These are phyloP conservation scores for Probosciger aterrimus DNA, from an alignment of 2,113 vertebrate genomes.

Conservation along the genomic window DNA sequence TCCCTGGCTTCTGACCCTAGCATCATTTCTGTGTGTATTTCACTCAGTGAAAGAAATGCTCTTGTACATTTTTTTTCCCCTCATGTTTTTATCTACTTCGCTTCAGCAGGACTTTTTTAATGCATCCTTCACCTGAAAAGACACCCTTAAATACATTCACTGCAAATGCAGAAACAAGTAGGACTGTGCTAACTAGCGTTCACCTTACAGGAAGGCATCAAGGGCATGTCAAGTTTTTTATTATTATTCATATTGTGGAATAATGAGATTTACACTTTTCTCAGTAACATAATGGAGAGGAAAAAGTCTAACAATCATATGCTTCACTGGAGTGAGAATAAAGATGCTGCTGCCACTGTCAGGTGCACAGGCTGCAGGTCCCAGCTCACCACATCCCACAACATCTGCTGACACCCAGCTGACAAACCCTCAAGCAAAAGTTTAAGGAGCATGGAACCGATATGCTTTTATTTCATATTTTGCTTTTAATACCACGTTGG, in stretches of 20 bases:
- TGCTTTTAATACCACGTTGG: not conserved
- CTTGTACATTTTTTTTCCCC: accelerated
- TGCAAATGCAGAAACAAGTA: not conserved
- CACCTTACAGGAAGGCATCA: conserved; percentile 2
- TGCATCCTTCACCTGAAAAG: not conserved
- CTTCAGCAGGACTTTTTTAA: not conserved
- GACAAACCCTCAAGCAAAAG: not conserved
- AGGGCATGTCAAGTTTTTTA: conserved; percentile 7
- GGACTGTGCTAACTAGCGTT: not conserved
- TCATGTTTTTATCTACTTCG: not conserved
- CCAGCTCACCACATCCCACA: not conserved
- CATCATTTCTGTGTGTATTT: not conserved
- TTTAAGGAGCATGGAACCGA: not conserved
- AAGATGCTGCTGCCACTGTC: not conserved
- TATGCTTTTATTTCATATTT: not conserved
- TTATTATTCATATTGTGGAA: not conserved
- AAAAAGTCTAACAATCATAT: conserved; percentile 32
- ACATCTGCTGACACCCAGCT: not conserved
- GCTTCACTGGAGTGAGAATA: conserved; percentile 39
- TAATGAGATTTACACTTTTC: conserved; percentile 18
- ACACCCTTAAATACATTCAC: not conserved
- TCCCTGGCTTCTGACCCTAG: not conserved
- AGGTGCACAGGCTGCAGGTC: not conserved
- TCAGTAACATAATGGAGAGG: not conserved
- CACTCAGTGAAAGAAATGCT: not conserved